phyloP scores from a whole-genome alignment of 2,797 vertebrate species.

The Sebastes minor region DNA sequence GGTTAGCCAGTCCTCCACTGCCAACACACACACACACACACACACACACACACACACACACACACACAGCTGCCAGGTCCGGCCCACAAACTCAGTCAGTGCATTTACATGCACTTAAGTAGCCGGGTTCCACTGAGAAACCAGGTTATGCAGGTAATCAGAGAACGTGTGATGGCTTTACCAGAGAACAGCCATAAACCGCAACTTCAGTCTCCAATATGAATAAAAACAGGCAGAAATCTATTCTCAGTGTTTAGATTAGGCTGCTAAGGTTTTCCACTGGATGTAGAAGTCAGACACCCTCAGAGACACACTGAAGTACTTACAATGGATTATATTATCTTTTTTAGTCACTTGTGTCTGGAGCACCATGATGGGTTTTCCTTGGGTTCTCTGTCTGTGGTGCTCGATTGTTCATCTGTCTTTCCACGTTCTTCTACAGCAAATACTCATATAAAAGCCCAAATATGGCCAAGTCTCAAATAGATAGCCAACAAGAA shows the following conservation, averaged over 20 bases:
- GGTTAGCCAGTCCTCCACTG: constrained; percentile 40
- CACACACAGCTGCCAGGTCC: constrained; percentile 1
- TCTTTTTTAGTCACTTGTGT: background rate
- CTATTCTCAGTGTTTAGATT: constrained; percentile 11
- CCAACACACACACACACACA: constrained; percentile 25
- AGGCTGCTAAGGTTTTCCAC: background rate
- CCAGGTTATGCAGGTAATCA: constrained; percentile 17
- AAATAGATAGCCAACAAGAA: background rate
- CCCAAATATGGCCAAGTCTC: background rate
- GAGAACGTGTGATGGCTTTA: constrained; percentile 23
- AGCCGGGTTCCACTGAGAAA: constrained; percentile 35
- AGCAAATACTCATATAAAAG: background rate
- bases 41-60: constrained; percentile 27
- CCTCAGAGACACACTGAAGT: constrained; percentile 2
- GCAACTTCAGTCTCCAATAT: background rate
- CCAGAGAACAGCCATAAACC: constrained; percentile 23
- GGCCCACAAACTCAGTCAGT: background rate
- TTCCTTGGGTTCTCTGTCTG: background rate
- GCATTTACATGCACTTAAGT: background rate
- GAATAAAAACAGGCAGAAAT: background rate
- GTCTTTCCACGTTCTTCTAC: background rate
- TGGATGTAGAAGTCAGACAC: background rate
- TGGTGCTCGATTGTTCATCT: background rate
- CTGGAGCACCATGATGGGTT: background rate
- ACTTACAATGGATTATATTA: constrained; percentile 3